Evolutionary conservation across 2,888 invertebrate genomes (phyloP), one percentile per base, ranked within the genome.

Genomic region (Caenorhabditis sp.): DNA sequence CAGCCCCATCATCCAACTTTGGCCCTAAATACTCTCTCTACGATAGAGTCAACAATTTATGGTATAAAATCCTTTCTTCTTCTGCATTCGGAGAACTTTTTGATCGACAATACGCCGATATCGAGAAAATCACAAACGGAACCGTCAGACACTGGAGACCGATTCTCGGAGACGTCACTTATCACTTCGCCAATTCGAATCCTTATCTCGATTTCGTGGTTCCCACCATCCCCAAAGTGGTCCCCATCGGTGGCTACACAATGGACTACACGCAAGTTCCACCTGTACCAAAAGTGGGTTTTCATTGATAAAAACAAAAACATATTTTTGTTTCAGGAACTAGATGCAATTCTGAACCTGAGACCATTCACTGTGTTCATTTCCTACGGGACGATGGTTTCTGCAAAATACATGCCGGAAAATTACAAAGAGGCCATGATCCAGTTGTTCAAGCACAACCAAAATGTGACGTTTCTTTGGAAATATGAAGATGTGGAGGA

Each of bases 161-260:
- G n/a, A 81, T 85, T 31, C 54, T 81, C 1, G 49, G 69, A 1
- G 75, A 77, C 16, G 83, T 83, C 47, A 73, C 85, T 10, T 85
- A 85, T 74, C 81, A 79, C 49, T 85, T 83, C 28, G 26, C 79
- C n/a, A 85, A 85, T 31, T 70, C 83, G 1, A 79, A 85, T 28
- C 85, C 83, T 12, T 83, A 83, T 24, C 41, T 85, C 12, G 85
- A 85, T 47, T 80, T 83, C n/a, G 83, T 79, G 0, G 26, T 66
- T 31, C 85, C 85, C 31, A 83, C 83, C 0, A 83, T 85, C 31
- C 69, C 74, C 3, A 81, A 81, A 81, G 73, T 83, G 0, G 61
- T 85, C 44, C 75, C 77, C 0, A 83, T 85, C 47, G 85, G 85
- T 16, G 85, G 85, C n/a, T 49, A 75, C 24, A 64, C 75, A 28